Base-by-base conservation (phyloP, 1,140 invertebrate genomes). In the Drosophila lowei region DNA sequence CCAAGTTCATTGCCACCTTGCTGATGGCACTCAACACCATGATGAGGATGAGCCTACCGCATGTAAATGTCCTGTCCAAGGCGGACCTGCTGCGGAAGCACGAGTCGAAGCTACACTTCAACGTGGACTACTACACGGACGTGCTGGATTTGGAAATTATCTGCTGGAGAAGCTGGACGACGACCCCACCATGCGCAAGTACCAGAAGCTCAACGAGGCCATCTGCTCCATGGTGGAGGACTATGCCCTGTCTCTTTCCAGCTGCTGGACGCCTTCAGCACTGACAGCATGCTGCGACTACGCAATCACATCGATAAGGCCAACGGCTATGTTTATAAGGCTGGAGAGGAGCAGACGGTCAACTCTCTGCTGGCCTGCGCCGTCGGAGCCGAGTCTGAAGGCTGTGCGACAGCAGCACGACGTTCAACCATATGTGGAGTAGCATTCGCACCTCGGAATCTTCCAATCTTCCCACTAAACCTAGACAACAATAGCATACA, bases 31-130 rank as follows among this genome's bases (percentile, higher is more conserved):
- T 99, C 62, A 96, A 95, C 64, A 96, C 97, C 7, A 99, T 99
- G 99, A 92, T 99, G 58, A 95, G 98, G 84, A 93, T 99, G 88
- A 97, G 95, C 66, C 92, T 99, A 64, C 98, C 99, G 18, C 98
- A 99, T 92, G 94, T 99, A 0, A 99, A 99, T 93, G 93, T 99
- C 21, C 93, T 99, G 46, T 99, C 98, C 16, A 99, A 99, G 93
- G 94, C 97, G 42, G 99, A 99, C 93, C 92, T 99, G 61, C 93
- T 99, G 63, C 94, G 96, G 84, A 95, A 97, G 90, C 96, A 96
- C 89, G 93, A 93, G 30, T 93, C 95, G 46, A 95, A 95, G 86
- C 92, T 99, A 46, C 94, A 95, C 63, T 99, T 99, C 91, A 96
- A 96, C 89, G 92, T 99, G 30, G 97, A 99, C 90, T 99, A 96